These are phyloP conservation scores for Trachurus trachurus DNA, from an alignment of 2,797 vertebrate genomes.

Conservation along the genomic window DNA sequence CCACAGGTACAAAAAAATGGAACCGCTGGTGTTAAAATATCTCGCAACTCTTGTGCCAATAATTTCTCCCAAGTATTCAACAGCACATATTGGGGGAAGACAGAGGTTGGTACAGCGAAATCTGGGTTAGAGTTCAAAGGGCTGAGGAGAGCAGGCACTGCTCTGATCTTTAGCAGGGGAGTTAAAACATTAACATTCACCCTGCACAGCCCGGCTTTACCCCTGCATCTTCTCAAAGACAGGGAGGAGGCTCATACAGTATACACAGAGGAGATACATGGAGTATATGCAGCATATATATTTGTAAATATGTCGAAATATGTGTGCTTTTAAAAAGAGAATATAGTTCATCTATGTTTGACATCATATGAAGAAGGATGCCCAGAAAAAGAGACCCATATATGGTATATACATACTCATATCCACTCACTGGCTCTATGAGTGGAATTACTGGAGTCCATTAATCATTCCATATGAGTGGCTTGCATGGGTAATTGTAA, in stretches of 20 bases:
- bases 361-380: slow-evolving; percentile 20
- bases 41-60: background rate
- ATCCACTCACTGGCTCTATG: slow-evolving; percentile 51
- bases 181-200: slow-evolving; percentile 81
- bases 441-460: slow-evolving; percentile 69
- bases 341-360: background rate
- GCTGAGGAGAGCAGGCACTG: slow-evolving; percentile 56
- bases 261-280: slow-evolving; percentile 27
- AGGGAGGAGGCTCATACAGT: slow-evolving; percentile 40
- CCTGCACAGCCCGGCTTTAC: slow-evolving; percentile 51
- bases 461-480: slow-evolving; percentile 79
- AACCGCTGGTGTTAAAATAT: background rate
- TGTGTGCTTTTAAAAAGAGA: slow-evolving; percentile 17
- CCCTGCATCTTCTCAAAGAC: slow-evolving; percentile 70
- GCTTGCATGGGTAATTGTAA: slow-evolving; percentile 83
- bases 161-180: slow-evolving; percentile 79
- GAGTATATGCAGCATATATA: slow-evolving; percentile 30
- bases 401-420: slow-evolving; percentile 30
- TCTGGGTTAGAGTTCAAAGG: slow-evolving; percentile 76
- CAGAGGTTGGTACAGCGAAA: slow-evolving; percentile 49
- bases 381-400: slow-evolving; percentile 8
- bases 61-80: slow-evolving; percentile 22
- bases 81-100: slow-evolving; percentile 4
- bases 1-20: background rate
- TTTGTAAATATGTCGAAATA: slow-evolving; percentile 37